Evolutionary conservation across 2,888 invertebrate species (phyloP), one percentile per base, ranked within the genome.

Genomic region (Apodemia hepburni): DNA sequence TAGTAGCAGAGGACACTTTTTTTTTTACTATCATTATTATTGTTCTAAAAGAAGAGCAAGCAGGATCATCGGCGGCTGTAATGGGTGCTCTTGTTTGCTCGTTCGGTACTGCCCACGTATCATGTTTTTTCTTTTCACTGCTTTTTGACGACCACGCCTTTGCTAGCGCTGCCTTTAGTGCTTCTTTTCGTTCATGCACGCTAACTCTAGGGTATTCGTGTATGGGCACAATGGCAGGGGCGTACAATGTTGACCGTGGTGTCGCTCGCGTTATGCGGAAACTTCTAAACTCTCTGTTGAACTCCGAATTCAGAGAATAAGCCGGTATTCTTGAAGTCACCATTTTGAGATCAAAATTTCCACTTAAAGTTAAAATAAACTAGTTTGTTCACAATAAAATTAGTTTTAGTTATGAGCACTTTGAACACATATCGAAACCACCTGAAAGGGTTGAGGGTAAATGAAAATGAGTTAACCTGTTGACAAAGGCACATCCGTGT

Each of bases 321-420:
- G 93, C 93, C 70, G 93, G 93, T 87, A 93, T 93, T 80, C 93
- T 92, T 81, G 93, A 93, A 80, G 93, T 93, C 82, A 93, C 93
- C 93, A 93, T 93, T 87, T 87, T 91, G 91, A 91, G 90, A 89
- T 88, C 89, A 84, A 88, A 85, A 81, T 84, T 88, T 90, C 81
- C 84, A 81, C 80, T 82, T 74, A 69, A 65, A 72, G 62, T 66
- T 77, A 73, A 72, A 71, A 71, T 75, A 72, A 77, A 78, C 73
- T 79, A 81, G 77, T 70, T 70, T 64, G 75, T 80, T 81, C 83
- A 84, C 85, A 76, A 75, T 78, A 74, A 79, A 81, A 81, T 73
- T 77, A 79, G 79, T 82, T 78, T 81, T 79, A 81, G 78, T 84
- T 89, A 85, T 77, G 79, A 82, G 82, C 82, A 82, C 89, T 85